Percentiles rank a stretch among this genome's conserved stretches.
phyloP scores from a whole-genome alignment of 2,888 invertebrate species.

The Pristionchus entomophagus region DNA sequence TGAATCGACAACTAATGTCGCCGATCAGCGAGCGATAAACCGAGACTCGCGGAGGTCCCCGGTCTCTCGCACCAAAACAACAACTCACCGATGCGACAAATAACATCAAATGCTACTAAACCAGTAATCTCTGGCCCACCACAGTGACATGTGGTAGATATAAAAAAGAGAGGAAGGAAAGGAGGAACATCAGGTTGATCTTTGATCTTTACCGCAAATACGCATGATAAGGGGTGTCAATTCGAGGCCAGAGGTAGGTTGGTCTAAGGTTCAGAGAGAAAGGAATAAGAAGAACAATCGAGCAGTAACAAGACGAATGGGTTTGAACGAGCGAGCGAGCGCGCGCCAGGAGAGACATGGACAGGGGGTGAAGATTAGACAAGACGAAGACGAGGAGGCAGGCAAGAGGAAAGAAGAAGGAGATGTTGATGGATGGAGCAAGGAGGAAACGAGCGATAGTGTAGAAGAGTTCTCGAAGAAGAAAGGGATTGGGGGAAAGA shows the following conservation, averaged over 20 bases:
- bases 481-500: slow-evolving; percentile 43
- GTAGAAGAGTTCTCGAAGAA: neutral
- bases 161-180: no score
- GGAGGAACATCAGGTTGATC: no score
- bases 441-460: neutral
- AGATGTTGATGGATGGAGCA: neutral
- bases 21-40: no score
- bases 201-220: no score
- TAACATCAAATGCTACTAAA: no score
- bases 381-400: neutral
- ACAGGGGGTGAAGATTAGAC: slow-evolving; percentile 13
- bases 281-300: neutral
- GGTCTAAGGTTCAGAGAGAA: no score
- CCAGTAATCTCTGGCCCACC: no score
- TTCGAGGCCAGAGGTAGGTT: no score
- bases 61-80: neutral
- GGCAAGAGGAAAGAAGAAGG: neutral
- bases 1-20: no score
- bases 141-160: no score
- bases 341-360: neutral
- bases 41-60: no score
- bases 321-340: neutral
- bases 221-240: no score
- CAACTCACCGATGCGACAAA: neutral
- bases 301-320: slow-evolving; percentile 3